Evolutionary conservation across 2,888 invertebrate species (phyloP).

Genomic region (Leucozona laternaria): DNA sequence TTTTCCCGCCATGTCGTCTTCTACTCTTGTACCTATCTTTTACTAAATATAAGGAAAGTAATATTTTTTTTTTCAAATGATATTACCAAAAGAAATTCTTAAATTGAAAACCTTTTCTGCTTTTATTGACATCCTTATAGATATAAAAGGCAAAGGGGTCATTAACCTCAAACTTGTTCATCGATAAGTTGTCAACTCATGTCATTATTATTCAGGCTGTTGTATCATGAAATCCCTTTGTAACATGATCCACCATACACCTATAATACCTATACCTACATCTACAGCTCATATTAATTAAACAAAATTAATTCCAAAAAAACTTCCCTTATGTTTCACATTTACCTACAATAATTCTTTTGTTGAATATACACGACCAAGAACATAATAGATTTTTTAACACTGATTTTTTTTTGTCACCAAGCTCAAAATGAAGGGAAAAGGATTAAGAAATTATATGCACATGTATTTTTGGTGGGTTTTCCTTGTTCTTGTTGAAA

Average conservation of each 20-base stretch:
- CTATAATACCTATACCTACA: no score
- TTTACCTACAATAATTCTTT: conserved; percentile 29
- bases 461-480: conserved; percentile 8
- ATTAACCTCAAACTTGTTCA: conserved; percentile 38
- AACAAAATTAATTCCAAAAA: conserved; percentile 16
- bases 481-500: background rate
- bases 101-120: no score
- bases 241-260: conserved; percentile 5
- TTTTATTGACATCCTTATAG: background rate
- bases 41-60: no score
- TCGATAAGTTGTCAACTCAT: background rate
- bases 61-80: no score
- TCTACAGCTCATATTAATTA: conserved; percentile 40
- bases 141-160: conserved; percentile 19
- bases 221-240: background rate
- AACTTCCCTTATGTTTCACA: conserved; percentile 10
- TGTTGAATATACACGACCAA: background rate
- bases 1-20: no score
- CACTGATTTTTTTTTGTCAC: background rate
- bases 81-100: no score
- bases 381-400: background rate
- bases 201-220: background rate
- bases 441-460: conserved; percentile 17
- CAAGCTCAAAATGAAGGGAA: background rate
- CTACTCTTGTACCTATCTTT: no score